These are phyloP conservation scores for Plemyria rubiginata DNA, from an alignment of 2,888 invertebrate species.

Conservation along the genomic window DNA sequence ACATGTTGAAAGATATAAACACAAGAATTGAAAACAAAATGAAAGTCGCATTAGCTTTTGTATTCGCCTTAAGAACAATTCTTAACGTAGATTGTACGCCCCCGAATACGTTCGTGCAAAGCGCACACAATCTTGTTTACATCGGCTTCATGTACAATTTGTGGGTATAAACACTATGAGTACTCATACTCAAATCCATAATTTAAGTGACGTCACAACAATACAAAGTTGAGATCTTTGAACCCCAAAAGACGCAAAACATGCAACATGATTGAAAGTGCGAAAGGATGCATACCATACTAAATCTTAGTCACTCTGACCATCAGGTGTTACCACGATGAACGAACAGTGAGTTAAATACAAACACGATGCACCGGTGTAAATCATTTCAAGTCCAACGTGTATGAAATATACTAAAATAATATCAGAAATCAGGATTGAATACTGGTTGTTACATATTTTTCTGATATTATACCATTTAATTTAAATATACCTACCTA, in stretches of 20 bases:
- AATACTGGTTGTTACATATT: not conserved
- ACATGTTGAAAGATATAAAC: too few species aligned
- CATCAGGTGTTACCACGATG: slow-evolving; percentile 11
- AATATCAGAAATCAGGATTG: not conserved
- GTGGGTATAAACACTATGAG: not conserved
- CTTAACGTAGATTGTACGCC: too few species aligned
- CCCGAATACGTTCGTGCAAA: too few species aligned
- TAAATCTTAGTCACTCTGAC: slow-evolving; percentile 15
- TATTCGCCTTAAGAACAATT: too few species aligned
- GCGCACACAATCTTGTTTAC: not conserved
- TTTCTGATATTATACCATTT: not conserved
- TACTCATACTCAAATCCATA: not conserved
- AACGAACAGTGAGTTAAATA: not conserved
- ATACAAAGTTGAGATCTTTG: slow-evolving; percentile 6
- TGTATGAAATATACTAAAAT: not conserved
- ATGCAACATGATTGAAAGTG: slow-evolving; percentile 17
- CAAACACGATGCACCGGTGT: not conserved
- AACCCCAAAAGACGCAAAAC: slow-evolving; percentile 14
- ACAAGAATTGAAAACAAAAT: too few species aligned
- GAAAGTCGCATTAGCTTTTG: too few species aligned
- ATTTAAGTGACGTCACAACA: not conserved
- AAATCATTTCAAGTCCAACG: not conserved
- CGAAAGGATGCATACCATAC: slow-evolving; percentile 7
- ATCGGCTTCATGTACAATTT: not conserved
- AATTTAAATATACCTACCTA: too few species aligned